Evolutionary conservation across 2,888 invertebrate species (phyloP).

Genomic region (Digitonthophagus gazella): DNA sequence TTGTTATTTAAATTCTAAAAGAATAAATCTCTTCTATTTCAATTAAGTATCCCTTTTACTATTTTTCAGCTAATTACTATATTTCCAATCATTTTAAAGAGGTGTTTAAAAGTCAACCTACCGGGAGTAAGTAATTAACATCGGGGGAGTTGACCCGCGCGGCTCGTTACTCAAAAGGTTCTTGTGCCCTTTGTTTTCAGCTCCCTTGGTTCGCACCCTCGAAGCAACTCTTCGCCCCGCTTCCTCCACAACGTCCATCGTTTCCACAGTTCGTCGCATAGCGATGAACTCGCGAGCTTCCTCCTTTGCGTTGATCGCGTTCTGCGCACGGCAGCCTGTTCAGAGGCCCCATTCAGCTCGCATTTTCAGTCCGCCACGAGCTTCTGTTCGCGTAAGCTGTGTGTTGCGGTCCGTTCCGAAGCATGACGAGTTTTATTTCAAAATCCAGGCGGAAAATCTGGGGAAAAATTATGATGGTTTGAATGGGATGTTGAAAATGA

Average conservation of each 20-base stretch:
- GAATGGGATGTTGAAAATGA: background rate
- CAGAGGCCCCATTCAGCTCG: background rate
- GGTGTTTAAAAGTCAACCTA: background rate
- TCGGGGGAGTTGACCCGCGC: background rate
- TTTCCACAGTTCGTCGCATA: slow-evolving; percentile 7
- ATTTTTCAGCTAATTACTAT: background rate
- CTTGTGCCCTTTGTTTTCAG: background rate
- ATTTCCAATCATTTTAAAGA: background rate
- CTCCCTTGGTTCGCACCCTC: background rate
- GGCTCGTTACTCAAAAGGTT: background rate
- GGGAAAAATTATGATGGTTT: background rate
- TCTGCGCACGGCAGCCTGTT: background rate
- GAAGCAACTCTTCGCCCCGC: background rate
- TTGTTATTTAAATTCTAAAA: too few relatives aligned
- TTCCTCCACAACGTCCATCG: background rate
- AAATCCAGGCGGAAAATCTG: background rate
- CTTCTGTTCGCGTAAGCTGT: background rate
- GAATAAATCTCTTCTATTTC: too few relatives aligned
- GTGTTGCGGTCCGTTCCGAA: background rate
- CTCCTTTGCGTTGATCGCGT: background rate
- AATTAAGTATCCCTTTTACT: too few relatives aligned
- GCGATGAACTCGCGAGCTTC: slow-evolving; percentile 7
- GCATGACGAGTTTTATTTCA: background rate
- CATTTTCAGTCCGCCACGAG: background rate
- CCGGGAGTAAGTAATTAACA: background rate